Evolutionary conservation across 2,113 vertebrate genomes (phyloP).

Genomic region (Sminthopsis crassicaudata): DNA sequence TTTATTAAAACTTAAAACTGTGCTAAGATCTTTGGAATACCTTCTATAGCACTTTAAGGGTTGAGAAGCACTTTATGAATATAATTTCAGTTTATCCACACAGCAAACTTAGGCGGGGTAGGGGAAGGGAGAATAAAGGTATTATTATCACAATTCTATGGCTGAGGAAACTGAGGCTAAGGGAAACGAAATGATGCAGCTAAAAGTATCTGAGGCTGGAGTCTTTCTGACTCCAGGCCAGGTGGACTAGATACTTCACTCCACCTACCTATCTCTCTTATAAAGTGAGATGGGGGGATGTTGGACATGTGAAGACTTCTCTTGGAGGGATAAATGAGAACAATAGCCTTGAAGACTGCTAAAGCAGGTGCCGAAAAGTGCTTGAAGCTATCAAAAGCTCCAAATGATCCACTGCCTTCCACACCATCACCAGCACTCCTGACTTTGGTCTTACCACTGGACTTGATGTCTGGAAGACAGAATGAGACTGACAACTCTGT

Average conservation of each 20-base stretch:
- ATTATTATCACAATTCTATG: background rate
- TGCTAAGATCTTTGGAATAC: background rate
- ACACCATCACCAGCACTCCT: background rate
- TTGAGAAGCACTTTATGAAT: background rate
- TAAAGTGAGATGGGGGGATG: background rate
- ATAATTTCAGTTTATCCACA: background rate
- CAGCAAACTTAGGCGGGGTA: background rate
- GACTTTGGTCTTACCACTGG: background rate
- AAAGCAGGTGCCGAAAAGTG: too few species aligned
- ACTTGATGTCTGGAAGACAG: background rate
- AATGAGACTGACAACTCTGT: background rate
- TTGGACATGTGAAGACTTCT: background rate
- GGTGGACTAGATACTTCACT: background rate
- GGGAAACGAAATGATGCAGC: background rate
- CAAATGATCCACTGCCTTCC: background rate
- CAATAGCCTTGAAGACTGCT: background rate
- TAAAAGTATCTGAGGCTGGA: background rate
- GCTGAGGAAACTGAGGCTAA: background rate
- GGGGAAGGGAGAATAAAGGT: background rate
- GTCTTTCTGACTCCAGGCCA: background rate
- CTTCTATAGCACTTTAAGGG: background rate
- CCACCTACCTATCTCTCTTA: background rate
- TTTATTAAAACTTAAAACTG: background rate
- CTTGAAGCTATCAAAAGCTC: too few species aligned
- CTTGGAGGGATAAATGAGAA: background rate